Conservation (phyloP, 2,797 vertebrate species). For the Dermochelys coriacea region DNA sequence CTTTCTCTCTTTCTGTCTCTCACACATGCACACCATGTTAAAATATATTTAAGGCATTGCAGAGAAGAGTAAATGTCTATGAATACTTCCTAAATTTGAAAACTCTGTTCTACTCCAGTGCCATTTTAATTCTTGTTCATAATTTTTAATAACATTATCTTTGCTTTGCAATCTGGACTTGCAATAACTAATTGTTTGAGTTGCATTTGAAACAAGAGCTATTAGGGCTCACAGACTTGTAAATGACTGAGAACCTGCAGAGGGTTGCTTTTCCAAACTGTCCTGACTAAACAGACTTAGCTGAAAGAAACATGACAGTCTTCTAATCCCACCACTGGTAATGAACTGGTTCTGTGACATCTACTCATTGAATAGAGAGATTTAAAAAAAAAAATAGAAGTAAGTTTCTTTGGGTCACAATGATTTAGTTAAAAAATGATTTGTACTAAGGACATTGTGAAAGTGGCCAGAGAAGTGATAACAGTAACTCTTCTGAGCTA, state of each 20-base stretch:
- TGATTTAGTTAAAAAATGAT: slow-evolving; percentile 69
- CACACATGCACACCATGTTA: background rate
- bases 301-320: background rate
- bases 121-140: background rate
- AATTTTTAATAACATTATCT: background rate
- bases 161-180: background rate
- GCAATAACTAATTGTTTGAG: background rate
- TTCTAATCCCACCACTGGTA: slow-evolving; percentile 19
- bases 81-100: background rate
- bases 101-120: background rate
- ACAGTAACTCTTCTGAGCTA: slow-evolving; percentile 56
- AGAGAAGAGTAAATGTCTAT: background rate
- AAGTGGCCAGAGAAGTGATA: slow-evolving; percentile 62
- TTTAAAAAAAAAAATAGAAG: slow-evolving; percentile 30
- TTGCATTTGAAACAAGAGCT: background rate
- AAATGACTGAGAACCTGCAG: background rate
- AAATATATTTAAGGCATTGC: background rate
- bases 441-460: slow-evolving; percentile 38
- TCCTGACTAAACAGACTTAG: background rate
- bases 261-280: background rate
- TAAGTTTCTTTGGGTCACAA: slow-evolving; percentile 41
- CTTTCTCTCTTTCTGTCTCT: too few relatives aligned
- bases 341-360: slow-evolving; percentile 20
- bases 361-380: background rate
- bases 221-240: background rate